Evolutionary conservation across 2,888 invertebrate genomes (phyloP).

Genomic region (Dasypolia templi): DNA sequence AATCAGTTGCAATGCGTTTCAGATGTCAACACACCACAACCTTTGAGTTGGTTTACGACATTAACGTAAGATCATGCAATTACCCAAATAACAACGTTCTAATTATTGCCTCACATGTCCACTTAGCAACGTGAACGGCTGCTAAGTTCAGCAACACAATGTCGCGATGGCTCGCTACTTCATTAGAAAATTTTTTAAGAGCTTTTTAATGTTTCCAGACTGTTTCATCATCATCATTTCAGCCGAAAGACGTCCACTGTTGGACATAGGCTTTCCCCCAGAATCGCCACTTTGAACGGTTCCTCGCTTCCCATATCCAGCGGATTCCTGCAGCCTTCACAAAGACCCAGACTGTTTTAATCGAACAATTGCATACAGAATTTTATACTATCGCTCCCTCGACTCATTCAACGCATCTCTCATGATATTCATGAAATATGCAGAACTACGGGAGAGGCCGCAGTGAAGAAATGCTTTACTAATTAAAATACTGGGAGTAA

Average conservation of each 20-base stretch:
- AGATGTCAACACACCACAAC: background rate
- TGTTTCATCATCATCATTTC: too few relatives aligned
- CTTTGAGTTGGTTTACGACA: background rate
- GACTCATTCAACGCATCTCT: conserved; percentile 23
- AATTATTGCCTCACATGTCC: conserved; percentile 16
- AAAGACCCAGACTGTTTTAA: conserved; percentile 1
- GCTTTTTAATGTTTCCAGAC: conserved; percentile 24
- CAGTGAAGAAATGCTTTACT: conserved; percentile 30
- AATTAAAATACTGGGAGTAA: conserved; percentile 54
- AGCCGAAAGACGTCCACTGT: too few relatives aligned
- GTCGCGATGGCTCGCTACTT: background rate
- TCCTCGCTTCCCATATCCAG: too few relatives aligned
- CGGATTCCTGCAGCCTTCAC: too few relatives aligned
- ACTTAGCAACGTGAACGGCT: conserved; percentile 30
- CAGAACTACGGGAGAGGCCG: background rate
- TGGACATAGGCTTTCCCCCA: too few relatives aligned
- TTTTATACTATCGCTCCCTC: conserved; percentile 19
- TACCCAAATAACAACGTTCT: background rate
- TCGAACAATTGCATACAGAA: conserved; percentile 14
- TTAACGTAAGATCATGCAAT: background rate
- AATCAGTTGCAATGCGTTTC: background rate
- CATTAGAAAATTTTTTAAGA: conserved; percentile 14
- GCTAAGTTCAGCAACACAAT: background rate
- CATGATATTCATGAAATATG: background rate
- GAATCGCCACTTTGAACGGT: too few relatives aligned